phyloP scores from a whole-genome alignment of 2,888 invertebrate species.

The Cheilosia grossa region DNA sequence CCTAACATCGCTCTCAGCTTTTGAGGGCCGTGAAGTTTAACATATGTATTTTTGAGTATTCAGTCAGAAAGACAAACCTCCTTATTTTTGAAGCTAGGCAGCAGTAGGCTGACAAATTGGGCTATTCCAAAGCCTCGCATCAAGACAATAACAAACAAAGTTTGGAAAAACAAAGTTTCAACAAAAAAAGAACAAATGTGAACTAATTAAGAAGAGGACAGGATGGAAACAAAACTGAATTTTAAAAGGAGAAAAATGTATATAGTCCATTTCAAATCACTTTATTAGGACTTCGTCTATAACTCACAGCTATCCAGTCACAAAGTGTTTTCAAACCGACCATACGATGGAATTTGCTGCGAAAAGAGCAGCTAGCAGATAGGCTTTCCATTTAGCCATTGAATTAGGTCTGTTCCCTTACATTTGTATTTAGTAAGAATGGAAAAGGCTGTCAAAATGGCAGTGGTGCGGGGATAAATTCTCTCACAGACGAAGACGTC shows the following conservation, averaged over 20 bases:
- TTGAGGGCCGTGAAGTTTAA: too few species aligned
- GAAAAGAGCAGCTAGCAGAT: slow-evolving; percentile 42
- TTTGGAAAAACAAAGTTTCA: too few species aligned
- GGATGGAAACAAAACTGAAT: not conserved
- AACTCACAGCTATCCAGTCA: not conserved
- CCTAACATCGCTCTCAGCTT: not conserved
- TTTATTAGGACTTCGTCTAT: not conserved
- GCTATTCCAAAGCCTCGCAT: too few species aligned
- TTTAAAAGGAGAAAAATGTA: not conserved
- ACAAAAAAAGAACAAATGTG: not conserved
- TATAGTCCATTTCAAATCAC: not conserved
- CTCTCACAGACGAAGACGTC: too few species aligned
- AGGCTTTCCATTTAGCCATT: not conserved
- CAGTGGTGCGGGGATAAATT: too few species aligned
- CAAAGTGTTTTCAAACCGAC: not conserved
- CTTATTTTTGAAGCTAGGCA: not conserved
- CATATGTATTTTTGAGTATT: not conserved
- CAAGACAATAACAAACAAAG: too few species aligned
- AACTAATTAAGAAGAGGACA: not conserved
- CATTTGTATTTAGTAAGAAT: too few species aligned
- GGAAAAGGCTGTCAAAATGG: too few species aligned
- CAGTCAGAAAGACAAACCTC: not conserved
- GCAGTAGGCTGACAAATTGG: too few species aligned
- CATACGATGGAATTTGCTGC: not conserved
- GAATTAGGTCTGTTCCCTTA: too few species aligned